Evolutionary conservation across 1,140 invertebrate species (phyloP).

Genomic region (Lithobius niger): DNA sequence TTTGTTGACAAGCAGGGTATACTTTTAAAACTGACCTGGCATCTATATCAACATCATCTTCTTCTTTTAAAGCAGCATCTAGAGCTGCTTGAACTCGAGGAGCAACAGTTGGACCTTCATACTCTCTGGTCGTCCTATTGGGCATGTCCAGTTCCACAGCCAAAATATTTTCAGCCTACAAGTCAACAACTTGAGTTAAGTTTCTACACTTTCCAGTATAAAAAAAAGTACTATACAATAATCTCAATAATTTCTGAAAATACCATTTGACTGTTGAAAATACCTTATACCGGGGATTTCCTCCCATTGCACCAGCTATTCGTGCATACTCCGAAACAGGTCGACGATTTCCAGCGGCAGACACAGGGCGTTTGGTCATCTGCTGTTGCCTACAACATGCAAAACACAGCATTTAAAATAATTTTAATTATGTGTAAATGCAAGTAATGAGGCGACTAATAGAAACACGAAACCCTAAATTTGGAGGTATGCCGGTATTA

Average conservation of each 20-base stretch:
- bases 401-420: no score
- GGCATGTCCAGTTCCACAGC: conserved; percentile 67
- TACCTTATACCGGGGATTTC: conserved; percentile 40
- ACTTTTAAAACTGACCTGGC: no score
- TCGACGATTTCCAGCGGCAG: conserved; percentile 44
- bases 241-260: neutral
- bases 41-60: conserved; percentile 57
- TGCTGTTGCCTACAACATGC: neutral
- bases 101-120: conserved; percentile 52
- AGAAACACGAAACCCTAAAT: no score
- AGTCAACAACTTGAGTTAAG: conserved; percentile 24
- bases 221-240: neutral
- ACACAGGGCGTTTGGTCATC: conserved; percentile 41
- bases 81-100: conserved; percentile 56
- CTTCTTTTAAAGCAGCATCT: conserved; percentile 52
- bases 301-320: conserved; percentile 42
- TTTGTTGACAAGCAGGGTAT: no score
- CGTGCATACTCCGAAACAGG: conserved; percentile 59
- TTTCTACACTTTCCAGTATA: neutral
- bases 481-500: no score
- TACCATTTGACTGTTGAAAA: no score
- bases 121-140: conserved; percentile 60
- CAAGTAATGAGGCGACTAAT: no score
- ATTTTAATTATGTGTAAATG: no score
- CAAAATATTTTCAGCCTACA: conserved; percentile 67